Evolutionary conservation across 1,140 invertebrate species (phyloP).

Genomic region (Lucilia cuprina): DNA sequence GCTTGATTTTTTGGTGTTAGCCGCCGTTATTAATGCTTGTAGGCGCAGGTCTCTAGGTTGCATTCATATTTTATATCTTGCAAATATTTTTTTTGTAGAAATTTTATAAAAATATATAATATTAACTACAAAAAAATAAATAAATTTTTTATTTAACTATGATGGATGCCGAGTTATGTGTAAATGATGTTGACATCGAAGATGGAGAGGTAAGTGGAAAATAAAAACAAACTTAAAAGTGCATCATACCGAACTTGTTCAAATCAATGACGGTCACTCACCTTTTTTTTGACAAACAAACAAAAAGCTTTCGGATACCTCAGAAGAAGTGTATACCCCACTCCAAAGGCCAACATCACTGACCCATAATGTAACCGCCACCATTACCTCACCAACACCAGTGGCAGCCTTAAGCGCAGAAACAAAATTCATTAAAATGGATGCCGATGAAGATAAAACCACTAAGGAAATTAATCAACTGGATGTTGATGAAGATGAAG

Average conservation of each 20-base stretch:
- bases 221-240: not conserved
- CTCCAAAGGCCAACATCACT: conserved; percentile 61
- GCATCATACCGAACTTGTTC: not conserved
- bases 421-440: conserved; percentile 49
- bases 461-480: conserved; percentile 38
- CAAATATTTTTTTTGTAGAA: not conserved
- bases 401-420: conserved; percentile 36
- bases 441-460: conserved; percentile 47
- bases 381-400: conserved; percentile 35
- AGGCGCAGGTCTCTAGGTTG: not conserved
- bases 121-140: conserved; percentile 42
- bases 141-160: not conserved
- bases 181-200: conserved; percentile 57
- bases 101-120: not conserved
- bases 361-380: not conserved
- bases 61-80: not conserved
- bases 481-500: not conserved
- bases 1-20: too few relatives aligned
- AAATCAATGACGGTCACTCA: conserved; percentile 9
- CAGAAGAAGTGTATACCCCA: conserved; percentile 62
- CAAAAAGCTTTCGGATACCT: conserved; percentile 44
- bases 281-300: conserved; percentile 31
- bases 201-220: conserved; percentile 61
- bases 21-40: too few relatives aligned
- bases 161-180: conserved; percentile 48